Evolutionary conservation across 1,140 invertebrate genomes (phyloP).

Genomic region (Magallana ariakensis): DNA sequence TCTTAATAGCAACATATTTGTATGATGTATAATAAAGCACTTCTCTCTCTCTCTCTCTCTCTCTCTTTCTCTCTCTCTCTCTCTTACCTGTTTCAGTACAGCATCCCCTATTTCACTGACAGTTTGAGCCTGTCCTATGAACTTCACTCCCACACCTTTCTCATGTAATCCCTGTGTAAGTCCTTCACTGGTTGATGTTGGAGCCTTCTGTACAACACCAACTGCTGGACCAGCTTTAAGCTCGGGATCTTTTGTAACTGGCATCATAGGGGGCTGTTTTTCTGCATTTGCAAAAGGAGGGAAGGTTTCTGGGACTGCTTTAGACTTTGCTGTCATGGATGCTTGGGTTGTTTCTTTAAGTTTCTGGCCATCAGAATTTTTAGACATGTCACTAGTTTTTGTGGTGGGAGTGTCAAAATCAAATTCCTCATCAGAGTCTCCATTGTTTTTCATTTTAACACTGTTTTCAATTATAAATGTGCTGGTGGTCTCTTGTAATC

Average conservation of each 20-base stretch:
- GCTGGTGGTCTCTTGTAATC: not conserved
- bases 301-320: not conserved
- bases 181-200: not conserved
- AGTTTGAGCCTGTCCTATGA: not conserved
- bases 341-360: not conserved
- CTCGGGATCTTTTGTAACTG: not conserved
- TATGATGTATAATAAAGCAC: too few relatives aligned
- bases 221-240: not conserved
- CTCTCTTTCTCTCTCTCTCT: not conserved
- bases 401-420: constrained; percentile 52
- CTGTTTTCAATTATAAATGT: not conserved
- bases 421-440: constrained; percentile 47
- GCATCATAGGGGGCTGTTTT: not conserved
- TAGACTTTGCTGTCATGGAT: not conserved
- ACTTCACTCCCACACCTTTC: not conserved
- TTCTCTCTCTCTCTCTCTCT: too few relatives aligned
- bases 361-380: not conserved
- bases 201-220: not conserved
- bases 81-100: constrained; percentile 12
- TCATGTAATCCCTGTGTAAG: not conserved
- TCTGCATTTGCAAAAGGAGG: not conserved
- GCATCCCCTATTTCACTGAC: constrained; percentile 12
- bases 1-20: too few relatives aligned
- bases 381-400: not conserved
- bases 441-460: not conserved